phyloP scores from a whole-genome alignment of 2,888 invertebrate genomes.

The Diplazon laetatorius region DNA sequence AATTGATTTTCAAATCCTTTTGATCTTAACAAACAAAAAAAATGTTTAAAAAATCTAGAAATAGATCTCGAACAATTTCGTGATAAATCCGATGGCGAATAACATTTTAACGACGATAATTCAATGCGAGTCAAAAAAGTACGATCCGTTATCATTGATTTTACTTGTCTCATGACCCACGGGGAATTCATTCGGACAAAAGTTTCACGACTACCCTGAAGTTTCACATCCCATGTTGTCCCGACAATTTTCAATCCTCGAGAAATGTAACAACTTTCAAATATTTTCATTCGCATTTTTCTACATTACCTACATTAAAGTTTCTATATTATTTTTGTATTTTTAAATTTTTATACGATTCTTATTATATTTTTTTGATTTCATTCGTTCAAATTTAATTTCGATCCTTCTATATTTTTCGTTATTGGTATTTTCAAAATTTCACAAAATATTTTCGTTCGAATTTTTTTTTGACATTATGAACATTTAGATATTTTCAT shows the following conservation, averaged over 20 bases:
- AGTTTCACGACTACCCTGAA: neutral
- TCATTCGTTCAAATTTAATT: neutral
- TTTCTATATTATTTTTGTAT: neutral
- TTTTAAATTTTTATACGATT: neutral
- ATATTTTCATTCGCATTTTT: too few species aligned
- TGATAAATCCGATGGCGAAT: neutral
- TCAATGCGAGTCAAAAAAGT: neutral
- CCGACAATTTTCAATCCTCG: neutral
- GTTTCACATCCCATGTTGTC: too few species aligned
- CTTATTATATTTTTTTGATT: neutral
- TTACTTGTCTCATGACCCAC: neutral
- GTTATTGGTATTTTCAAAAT: too few species aligned
- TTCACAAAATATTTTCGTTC: too few species aligned
- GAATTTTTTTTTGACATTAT: too few species aligned
- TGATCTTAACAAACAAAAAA: too few species aligned
- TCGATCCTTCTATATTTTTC: too few species aligned
- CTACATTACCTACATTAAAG: too few species aligned
- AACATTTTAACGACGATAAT: neutral
- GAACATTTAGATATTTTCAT: too few species aligned
- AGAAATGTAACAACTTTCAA: slow-evolving; percentile 7
- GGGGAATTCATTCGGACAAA: neutral
- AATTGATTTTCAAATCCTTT: too few species aligned
- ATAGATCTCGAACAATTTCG: neutral
- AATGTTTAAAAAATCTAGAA: too few species aligned
- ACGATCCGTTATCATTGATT: neutral